Evolutionary conservation across 2,888 invertebrate genomes (phyloP).

Genomic region (Synergus laeviventris): DNA sequence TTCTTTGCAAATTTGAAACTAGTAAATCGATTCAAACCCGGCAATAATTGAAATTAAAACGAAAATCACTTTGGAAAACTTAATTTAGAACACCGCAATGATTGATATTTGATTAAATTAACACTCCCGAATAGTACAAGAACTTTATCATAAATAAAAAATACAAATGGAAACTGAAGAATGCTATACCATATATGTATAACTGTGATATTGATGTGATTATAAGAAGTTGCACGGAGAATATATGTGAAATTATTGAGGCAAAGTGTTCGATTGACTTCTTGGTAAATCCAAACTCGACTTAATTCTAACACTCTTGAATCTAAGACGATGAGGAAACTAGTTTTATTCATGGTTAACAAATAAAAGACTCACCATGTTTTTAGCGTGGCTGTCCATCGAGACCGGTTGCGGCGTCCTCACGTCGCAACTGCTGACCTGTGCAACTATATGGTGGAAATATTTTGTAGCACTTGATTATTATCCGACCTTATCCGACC

Average conservation of each 20-base stretch:
- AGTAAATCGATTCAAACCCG: not conserved
- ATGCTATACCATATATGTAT: no score
- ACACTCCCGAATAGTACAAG: not conserved
- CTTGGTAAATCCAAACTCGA: not conserved
- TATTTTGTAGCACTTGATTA: not conserved
- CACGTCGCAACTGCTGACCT: slow-evolving; percentile 20
- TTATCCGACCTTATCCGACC: no score
- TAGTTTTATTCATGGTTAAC: slow-evolving; percentile 20
- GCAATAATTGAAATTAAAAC: not conserved
- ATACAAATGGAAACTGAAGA: no score
- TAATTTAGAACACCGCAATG: not conserved
- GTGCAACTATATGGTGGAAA: slow-evolving; percentile 14
- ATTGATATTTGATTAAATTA: not conserved
- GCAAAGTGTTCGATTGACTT: not conserved
- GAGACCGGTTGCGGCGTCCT: slow-evolving; percentile 19
- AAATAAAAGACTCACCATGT: slow-evolving; percentile 36
- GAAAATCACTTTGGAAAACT: not conserved
- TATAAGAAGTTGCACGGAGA: not conserved
- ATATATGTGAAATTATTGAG: not conserved
- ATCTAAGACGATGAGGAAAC: slow-evolving; percentile 10
- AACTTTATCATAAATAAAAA: no score
- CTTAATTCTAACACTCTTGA: slow-evolving; percentile 2
- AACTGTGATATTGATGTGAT: not conserved
- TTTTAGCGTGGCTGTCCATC: slow-evolving; percentile 3
- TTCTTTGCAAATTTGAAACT: not conserved